Conservation (phyloP, 2,113 vertebrate species). For the Budorcas taxicolor region DNA sequence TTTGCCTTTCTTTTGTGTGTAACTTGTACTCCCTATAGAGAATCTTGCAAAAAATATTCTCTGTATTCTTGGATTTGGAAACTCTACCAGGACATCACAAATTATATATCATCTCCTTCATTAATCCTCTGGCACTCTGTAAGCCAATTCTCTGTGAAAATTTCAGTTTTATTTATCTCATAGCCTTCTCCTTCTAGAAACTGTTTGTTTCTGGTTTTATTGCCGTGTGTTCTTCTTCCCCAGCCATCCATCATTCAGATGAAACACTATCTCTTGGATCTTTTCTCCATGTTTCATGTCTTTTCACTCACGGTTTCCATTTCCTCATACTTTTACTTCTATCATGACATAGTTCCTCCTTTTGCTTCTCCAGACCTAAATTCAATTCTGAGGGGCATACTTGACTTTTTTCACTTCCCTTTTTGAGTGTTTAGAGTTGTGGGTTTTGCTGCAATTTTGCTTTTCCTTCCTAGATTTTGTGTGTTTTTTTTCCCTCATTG, state of each 20-base stretch:
- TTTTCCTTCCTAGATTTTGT: neutral
- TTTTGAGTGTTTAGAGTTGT: neutral
- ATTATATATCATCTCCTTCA: neutral
- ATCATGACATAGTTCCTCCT: neutral
- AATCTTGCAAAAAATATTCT: neutral
- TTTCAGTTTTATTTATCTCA: neutral
- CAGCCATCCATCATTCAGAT: neutral
- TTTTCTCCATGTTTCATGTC: neutral
- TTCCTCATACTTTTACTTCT: neutral
- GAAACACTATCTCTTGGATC: neutral
- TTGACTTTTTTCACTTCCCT: neutral
- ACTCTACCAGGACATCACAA: neutral
- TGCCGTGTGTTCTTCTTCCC: neutral
- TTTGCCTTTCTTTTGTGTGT: neutral
- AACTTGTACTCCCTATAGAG: neutral
- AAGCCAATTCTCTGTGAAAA: neutral
- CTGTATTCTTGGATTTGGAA: neutral
- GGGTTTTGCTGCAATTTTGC: neutral
- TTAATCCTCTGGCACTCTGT: neutral
- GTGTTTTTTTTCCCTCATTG: neutral
- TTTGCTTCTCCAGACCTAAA: neutral
- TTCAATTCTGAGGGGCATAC: neutral
- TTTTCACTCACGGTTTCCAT: neutral
- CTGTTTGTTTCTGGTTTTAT: neutral
- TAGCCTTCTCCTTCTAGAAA: neutral